Evolutionary conservation across 2,888 invertebrate genomes (phyloP), one percentile per base, ranked within the genome.

Genomic region (Gryllus longicercus): DNA sequence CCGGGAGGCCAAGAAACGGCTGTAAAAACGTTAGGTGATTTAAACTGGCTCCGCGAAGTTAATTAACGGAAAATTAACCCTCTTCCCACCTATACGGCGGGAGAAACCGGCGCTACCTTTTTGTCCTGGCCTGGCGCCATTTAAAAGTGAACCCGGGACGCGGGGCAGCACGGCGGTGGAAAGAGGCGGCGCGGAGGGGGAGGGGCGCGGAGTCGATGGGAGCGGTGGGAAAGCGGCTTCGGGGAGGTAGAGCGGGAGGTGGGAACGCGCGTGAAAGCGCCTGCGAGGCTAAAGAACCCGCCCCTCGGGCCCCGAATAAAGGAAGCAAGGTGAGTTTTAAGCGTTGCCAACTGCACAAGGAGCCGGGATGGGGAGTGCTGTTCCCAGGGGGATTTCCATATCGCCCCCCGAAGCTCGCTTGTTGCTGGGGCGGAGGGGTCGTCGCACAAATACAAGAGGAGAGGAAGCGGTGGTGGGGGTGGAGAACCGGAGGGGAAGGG

Each of bases 1-100:
- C 63, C 63, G n/a, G 5, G 63, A 63, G 14, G 4, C 63, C 63
- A 63, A 63, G 63, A 63, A 63, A 63, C 63, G 63, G 14, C 63
- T 63, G 63, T 63, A 63, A 63, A 63, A 63, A 63, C 63, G 16
- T 63, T 14, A n/a, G 63, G 63, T 63, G 63, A 63, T 63, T 63
- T 63, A 63, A 63, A 63, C 63, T 63, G 63, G 16, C 63, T 14
- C 16, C 14, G 63, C n/a, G 16, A n/a, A 63, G 63, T 63, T 63
- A 63, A 63, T 63, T 63, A 63, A 63, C 63, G 63, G 63, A 63
- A 63, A 63, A 63, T 63, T 63, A 63, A 63, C 63, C 63, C 63
- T 18, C 63, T 63, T n/a, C n/a, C 63, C 63, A 63, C 63, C 63
- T 63, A 63, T 63, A 63, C 63, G 16, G 16, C 38, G 38, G 38